phyloP scores from a whole-genome alignment of 2,888 invertebrate species.

The Dorcus hopei region DNA sequence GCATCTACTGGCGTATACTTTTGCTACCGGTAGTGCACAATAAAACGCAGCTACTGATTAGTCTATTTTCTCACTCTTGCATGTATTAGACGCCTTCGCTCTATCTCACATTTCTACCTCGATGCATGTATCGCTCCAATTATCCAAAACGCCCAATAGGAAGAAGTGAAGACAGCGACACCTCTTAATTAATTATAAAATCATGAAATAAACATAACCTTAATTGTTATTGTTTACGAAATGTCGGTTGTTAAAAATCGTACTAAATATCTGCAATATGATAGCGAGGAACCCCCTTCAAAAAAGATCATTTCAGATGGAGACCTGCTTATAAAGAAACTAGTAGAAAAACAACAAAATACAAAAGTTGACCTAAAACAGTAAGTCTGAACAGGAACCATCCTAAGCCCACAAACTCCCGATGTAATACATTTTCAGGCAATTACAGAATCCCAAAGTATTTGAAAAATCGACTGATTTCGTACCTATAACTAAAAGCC shows the following conservation, averaged over 20 bases:
- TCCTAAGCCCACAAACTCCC: slow-evolving; percentile 1
- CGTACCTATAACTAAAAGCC: slow-evolving; percentile 33
- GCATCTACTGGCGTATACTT: too few species aligned
- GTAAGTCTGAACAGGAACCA: slow-evolving; percentile 29
- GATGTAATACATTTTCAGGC: slow-evolving; percentile 22
- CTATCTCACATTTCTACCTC: too few species aligned
- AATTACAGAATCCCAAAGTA: slow-evolving; percentile 23
- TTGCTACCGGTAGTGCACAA: too few species aligned
- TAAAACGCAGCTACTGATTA: too few species aligned
- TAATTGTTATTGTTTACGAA: not conserved
- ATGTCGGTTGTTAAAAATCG: slow-evolving; percentile 10
- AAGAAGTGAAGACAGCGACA: too few species aligned
- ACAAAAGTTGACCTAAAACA: slow-evolving; percentile 36
- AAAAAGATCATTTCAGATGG: slow-evolving; percentile 41
- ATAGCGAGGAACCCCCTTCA: slow-evolving; percentile 34
- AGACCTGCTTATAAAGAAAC: slow-evolving; percentile 41
- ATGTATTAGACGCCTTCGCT: too few species aligned
- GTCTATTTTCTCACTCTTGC: too few species aligned
- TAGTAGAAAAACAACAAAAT: slow-evolving; percentile 41
- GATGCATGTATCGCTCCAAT: too few species aligned
- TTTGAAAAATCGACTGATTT: slow-evolving; percentile 33
- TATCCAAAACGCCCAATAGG: too few species aligned
- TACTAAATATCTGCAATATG: slow-evolving; percentile 11
- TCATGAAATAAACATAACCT: slow-evolving; percentile 2
- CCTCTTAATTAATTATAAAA: too few species aligned